phyloP scores from a whole-genome alignment of 2,113 vertebrate species.

The Entomyzon cyanotis region DNA sequence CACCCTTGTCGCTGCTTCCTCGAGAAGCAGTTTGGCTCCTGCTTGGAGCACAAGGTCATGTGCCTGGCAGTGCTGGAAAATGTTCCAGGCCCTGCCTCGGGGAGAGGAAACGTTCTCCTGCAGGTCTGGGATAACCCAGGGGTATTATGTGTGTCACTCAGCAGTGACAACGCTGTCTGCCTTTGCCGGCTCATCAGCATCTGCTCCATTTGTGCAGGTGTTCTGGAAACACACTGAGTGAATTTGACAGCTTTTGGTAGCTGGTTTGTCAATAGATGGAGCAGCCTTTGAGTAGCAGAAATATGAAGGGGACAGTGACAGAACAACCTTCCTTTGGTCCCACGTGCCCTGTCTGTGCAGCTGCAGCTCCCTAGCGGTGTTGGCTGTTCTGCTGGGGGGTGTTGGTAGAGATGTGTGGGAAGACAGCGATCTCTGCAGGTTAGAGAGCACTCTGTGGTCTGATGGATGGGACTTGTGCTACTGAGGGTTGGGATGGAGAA shows the following conservation, averaged over 20 bases:
- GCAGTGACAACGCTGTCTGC: neutral
- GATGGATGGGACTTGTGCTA: neutral
- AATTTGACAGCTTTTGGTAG: neutral
- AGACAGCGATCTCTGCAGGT: neutral
- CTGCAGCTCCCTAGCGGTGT: neutral
- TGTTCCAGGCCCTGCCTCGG: neutral
- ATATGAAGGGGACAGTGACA: accelerated
- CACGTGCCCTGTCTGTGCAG: accelerated
- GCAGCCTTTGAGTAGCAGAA: neutral
- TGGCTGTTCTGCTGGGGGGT: neutral
- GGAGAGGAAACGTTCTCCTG: neutral
- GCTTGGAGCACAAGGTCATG: neutral
- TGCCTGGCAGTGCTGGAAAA: neutral
- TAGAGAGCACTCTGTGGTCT: neutral
- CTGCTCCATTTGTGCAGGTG: accelerated
- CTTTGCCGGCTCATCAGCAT: neutral
- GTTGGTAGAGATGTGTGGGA: neutral
- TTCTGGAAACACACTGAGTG: neutral
- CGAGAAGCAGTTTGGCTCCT: neutral
- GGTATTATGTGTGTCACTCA: neutral
- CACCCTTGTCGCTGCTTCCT: accelerated
- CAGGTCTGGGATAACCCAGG: neutral
- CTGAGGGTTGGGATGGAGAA: neutral
- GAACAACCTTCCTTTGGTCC: neutral
- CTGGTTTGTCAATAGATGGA: neutral